These are phyloP conservation scores for Myrmecophaga tridactyla DNA, from an alignment of 2,113 vertebrate species.

Conservation along the genomic window DNA sequence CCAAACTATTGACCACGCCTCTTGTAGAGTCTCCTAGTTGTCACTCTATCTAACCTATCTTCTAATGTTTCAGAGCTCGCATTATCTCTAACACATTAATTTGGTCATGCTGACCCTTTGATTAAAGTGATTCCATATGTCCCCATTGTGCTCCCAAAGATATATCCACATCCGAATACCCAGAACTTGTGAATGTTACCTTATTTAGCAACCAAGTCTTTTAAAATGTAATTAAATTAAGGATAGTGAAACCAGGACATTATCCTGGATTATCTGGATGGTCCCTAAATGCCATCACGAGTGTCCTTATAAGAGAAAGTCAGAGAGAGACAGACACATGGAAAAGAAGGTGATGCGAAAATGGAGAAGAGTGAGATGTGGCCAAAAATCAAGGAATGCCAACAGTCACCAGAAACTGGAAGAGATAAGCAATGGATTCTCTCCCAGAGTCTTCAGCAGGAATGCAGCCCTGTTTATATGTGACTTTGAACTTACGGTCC, in stretches of 20 bases:
- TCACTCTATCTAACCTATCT: neutral
- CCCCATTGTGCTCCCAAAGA: neutral
- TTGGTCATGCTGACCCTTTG: neutral
- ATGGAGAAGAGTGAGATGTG: neutral
- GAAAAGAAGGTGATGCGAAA: neutral
- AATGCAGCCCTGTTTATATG: neutral
- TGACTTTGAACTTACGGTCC: neutral
- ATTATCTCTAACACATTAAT: neutral
- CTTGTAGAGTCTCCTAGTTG: neutral
- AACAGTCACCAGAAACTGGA: neutral
- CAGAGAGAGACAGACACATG: neutral
- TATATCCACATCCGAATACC: neutral
- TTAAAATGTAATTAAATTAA: neutral
- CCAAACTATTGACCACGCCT: neutral
- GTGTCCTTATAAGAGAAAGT: neutral
- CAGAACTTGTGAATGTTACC: neutral
- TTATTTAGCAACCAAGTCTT: neutral
- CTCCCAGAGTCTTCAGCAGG: neutral
- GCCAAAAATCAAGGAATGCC: neutral
- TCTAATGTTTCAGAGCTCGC: neutral
- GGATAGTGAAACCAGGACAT: neutral
- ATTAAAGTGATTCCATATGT: neutral
- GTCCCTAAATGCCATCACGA: neutral
- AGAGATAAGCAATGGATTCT: neutral
- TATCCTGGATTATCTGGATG: neutral